Percentiles rank a stretch among this genome's conserved stretches.
phyloP scores from a whole-genome alignment of 2,888 invertebrate species.

The Phragmatobia fuliginosa region DNA sequence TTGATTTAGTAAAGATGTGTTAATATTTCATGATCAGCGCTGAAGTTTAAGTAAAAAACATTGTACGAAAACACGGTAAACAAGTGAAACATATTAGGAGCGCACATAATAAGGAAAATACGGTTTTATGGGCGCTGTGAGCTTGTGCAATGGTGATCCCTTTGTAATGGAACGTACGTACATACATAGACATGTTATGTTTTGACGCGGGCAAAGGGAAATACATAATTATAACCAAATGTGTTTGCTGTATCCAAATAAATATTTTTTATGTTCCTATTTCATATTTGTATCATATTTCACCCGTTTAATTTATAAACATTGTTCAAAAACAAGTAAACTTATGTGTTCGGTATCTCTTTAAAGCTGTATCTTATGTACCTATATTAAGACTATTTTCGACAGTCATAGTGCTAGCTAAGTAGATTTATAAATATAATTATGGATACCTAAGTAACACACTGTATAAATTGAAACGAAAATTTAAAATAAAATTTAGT shows the following conservation, averaged over 20 bases:
- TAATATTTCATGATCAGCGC: slow-evolving; percentile 45
- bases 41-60: slow-evolving; percentile 63
- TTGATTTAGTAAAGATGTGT: slow-evolving; percentile 19
- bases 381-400: not conserved
- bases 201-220: slow-evolving; percentile 30
- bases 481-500: no score
- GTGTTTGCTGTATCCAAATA: not conserved
- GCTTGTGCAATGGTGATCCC: slow-evolving; percentile 68
- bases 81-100: slow-evolving; percentile 67
- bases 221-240: slow-evolving; percentile 27
- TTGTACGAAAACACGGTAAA: slow-evolving; percentile 62
- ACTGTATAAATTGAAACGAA: no score
- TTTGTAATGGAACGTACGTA: slow-evolving; percentile 69
- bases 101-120: slow-evolving; percentile 70
- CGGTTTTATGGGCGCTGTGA: slow-evolving; percentile 64
- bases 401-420: slow-evolving; percentile 6
- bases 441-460: no score
- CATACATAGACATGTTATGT: slow-evolving; percentile 21
- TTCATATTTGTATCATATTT: not conserved
- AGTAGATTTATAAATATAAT: not conserved
- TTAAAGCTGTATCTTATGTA: not conserved
- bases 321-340: not conserved
- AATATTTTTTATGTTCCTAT: not conserved
- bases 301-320: not conserved
- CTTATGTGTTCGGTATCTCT: not conserved